Evolutionary conservation across 2,797 vertebrate genomes (phyloP).

Genomic region (Agapornis canus): DNA sequence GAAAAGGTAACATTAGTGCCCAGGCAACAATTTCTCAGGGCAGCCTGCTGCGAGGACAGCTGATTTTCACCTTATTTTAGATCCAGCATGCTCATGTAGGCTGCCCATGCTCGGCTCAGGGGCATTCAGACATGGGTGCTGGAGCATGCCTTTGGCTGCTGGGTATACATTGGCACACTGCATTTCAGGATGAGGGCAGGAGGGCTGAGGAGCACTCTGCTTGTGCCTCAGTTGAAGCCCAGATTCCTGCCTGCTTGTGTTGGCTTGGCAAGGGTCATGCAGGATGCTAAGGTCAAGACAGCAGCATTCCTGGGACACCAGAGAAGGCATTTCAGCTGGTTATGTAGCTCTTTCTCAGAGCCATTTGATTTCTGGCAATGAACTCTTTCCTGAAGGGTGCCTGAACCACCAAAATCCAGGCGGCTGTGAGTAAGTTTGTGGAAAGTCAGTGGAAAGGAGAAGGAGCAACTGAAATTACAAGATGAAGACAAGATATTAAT

Average conservation of each 20-base stretch:
- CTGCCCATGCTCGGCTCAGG: neutral
- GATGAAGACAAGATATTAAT: neutral
- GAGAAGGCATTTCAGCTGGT: neutral
- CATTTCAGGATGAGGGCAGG: accelerated
- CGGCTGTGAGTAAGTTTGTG: neutral
- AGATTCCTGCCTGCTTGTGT: neutral
- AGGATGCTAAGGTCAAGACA: accelerated
- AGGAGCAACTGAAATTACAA: neutral
- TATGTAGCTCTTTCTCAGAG: neutral
- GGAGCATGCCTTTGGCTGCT: accelerated
- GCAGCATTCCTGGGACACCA: neutral
- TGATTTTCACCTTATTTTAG: neutral
- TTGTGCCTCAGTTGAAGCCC: neutral
- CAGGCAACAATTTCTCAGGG: neutral
- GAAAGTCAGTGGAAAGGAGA: neutral
- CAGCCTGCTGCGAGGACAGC: neutral
- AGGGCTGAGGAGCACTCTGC: neutral
- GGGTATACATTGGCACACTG: accelerated
- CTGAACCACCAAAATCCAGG: neutral
- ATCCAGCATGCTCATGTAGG: neutral
- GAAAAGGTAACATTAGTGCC: neutral
- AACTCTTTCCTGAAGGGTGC: neutral
- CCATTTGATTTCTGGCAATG: neutral
- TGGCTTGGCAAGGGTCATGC: neutral
- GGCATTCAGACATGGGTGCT: accelerated